phyloP scores from a whole-genome alignment of 1,140 invertebrate species.

The Bicyclus anynana region DNA sequence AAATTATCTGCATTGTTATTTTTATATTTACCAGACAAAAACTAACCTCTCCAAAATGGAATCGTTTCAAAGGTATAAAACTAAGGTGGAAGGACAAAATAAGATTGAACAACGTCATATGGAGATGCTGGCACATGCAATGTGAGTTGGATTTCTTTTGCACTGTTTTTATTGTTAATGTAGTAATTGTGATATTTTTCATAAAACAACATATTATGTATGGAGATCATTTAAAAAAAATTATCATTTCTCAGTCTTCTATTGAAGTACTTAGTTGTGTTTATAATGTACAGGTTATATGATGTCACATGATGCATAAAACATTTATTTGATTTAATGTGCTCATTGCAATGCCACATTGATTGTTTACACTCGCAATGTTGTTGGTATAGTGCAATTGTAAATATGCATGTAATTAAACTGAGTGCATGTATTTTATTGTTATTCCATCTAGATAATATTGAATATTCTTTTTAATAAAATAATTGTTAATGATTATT shows the following conservation, averaged over 20 bases:
- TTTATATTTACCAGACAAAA: constrained; percentile 90
- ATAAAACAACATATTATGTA: no score
- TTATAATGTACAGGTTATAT: background rate
- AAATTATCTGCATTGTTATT: constrained; percentile 25
- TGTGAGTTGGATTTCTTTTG: constrained; percentile 85
- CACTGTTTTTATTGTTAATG: background rate
- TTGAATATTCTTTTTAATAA: background rate
- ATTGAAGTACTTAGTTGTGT: background rate
- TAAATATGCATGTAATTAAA: constrained; percentile 5
- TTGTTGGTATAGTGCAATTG: constrained; percentile 5
- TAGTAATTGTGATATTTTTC: no score
- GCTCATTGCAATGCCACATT: constrained; percentile 6
- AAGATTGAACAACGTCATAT: constrained; percentile 99
- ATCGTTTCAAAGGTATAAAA: constrained; percentile 98
- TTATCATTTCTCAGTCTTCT: background rate
- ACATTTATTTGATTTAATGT: constrained; percentile 4
- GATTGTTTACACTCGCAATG: constrained; percentile 10
- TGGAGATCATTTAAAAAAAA: no score
- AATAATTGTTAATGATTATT: background rate
- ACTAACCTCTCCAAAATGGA: constrained; percentile 99
- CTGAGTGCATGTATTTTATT: constrained; percentile 3
- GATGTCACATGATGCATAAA: constrained; percentile 10
- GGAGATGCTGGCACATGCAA: constrained; percentile 99
- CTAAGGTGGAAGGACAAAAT: constrained; percentile 99
- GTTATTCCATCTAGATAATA: background rate